Conservation (phyloP, 37 sponge, comb jelly and placozoan species). For the Dysidea cf. avara region DNA sequence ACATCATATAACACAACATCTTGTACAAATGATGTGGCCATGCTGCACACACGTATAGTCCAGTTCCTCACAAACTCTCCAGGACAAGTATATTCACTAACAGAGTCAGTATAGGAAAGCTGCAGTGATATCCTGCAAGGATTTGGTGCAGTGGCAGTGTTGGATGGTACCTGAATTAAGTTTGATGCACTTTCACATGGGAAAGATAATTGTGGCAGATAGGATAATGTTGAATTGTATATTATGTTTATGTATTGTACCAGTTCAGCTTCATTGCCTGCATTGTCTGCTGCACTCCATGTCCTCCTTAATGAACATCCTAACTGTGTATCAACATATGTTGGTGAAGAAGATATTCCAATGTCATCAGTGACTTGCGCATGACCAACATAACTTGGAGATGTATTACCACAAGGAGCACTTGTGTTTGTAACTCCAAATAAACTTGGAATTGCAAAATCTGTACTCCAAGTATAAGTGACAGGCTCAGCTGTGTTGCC, state of each 20-base stretch:
- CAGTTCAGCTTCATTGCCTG: constrained; percentile 25
- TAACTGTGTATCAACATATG: constrained; percentile 4
- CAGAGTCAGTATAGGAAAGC: no score
- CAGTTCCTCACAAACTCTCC: constrained; percentile 12
- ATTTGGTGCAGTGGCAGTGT: no score
- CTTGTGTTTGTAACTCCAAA: no score
- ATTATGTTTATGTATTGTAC: constrained; percentile 21
- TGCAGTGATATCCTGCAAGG: no score
- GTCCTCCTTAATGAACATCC: constrained; percentile 20
- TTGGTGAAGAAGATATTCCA: not conserved
- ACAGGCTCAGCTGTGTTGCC: no score
- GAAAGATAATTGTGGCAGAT: not conserved
- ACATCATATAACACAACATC: not conserved
- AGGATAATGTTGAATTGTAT: not conserved
- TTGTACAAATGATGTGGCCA: not conserved
- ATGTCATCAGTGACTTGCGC: constrained; percentile 23
- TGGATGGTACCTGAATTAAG: not conserved
- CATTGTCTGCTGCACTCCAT: constrained; percentile 40
- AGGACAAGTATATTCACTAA: no score
- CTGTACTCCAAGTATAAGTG: constrained; percentile 39
- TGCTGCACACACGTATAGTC: not conserved
- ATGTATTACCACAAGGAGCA: constrained; percentile 2
- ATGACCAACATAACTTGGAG: constrained; percentile 15
- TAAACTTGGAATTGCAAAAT: constrained; percentile 13
- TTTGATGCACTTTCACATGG: constrained; percentile 16